phyloP scores from a whole-genome alignment of 2,888 invertebrate species.

The Leptinotarsa rubiginosa region DNA sequence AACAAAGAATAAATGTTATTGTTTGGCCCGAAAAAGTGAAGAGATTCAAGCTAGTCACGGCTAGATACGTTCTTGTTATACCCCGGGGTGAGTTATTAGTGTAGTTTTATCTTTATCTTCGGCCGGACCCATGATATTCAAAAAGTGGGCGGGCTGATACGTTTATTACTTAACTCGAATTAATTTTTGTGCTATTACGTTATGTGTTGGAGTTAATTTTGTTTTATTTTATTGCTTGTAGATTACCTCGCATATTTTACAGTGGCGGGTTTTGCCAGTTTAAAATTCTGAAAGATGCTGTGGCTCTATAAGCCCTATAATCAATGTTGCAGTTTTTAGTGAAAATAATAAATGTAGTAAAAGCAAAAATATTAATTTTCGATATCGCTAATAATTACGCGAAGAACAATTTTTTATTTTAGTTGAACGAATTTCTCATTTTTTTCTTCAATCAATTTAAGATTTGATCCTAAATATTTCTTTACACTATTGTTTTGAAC shows the following conservation, averaged over 20 bases:
- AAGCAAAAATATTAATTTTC: no score
- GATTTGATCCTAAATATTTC: no score
- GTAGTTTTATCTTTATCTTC: slow-evolving; percentile 12
- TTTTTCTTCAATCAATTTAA: no score
- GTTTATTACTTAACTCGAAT: slow-evolving; percentile 15
- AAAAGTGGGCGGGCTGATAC: slow-evolving; percentile 9
- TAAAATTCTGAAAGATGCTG: no score
- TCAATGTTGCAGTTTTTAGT: no score
- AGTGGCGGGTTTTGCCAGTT: background rate
- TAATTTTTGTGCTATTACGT: slow-evolving; percentile 6
- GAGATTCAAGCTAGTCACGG: slow-evolving; percentile 6
- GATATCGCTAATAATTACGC: no score
- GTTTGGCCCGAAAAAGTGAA: slow-evolving; percentile 4
- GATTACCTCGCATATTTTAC: background rate
- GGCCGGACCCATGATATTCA: background rate
- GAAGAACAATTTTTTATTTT: no score
- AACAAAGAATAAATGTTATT: slow-evolving; percentile 2
- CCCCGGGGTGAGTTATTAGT: slow-evolving; percentile 13
- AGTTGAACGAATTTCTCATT: no score
- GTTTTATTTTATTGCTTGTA: slow-evolving; percentile 17
- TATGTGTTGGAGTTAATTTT: slow-evolving; percentile 7
- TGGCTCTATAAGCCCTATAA: no score
- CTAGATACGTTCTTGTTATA: slow-evolving; percentile 2
- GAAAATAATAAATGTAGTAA: no score
- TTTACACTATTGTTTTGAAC: no score